A percentile compares a stretch with the other conserved stretches of the same genome.
Evolutionary conservation across 2,888 invertebrate genomes (phyloP).

Genomic region (Cataglyphis altisquamis): DNA sequence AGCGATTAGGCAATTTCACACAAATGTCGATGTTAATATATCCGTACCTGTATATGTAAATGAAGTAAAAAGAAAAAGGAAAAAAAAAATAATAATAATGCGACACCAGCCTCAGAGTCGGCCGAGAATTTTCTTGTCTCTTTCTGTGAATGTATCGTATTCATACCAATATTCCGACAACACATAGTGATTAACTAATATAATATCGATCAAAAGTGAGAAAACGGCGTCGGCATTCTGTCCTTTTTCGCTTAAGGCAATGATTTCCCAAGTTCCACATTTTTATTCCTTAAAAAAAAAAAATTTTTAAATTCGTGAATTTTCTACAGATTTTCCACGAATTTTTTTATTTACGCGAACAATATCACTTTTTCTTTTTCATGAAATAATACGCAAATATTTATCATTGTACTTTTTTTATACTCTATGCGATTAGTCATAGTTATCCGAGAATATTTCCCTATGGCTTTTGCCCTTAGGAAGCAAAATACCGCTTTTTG

Average conservation of each 20-base stretch:
- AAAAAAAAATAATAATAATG: constrained; percentile 12
- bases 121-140: constrained; percentile 67
- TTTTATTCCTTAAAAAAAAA: background rate
- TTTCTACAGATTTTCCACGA: constrained; percentile 7
- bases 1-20: constrained; percentile 77
- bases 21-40: constrained; percentile 74
- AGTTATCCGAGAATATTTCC: background rate
- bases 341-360: background rate
- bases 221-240: constrained; percentile 3
- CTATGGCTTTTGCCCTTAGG: background rate
- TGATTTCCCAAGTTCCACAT: constrained; percentile 19
- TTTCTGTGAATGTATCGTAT: constrained; percentile 62
- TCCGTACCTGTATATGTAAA: constrained; percentile 64
- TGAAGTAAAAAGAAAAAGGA: background rate
- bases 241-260: constrained; percentile 15
- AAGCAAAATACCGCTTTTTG: constrained; percentile 15
- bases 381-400: constrained; percentile 18
- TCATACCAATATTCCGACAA: constrained; percentile 56
- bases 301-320: constrained; percentile 19
- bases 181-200: constrained; percentile 38
- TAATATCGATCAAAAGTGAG: constrained; percentile 23
- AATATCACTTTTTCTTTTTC: background rate
- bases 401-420: constrained; percentile 4
- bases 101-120: constrained; percentile 20
- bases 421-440: constrained; percentile 20